Percentiles rank a stretch among this genome's conserved stretches.
Evolutionary conservation across 1,140 invertebrate genomes (phyloP).

Genomic region (Drosophila pseudoobscura): DNA sequence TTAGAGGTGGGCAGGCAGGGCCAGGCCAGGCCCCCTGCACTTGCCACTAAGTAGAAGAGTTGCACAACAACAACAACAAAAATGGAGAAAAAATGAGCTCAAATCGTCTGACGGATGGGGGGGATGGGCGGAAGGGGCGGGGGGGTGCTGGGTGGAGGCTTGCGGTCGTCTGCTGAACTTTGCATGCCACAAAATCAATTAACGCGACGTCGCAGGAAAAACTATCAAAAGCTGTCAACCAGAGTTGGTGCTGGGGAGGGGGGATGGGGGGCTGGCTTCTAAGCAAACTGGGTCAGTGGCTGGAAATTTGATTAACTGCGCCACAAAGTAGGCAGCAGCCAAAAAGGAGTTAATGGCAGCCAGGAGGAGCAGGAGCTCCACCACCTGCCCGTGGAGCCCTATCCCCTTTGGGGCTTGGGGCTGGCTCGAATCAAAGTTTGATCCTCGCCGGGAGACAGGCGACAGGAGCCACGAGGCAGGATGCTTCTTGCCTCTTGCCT

Average conservation of each 20-base stretch:
- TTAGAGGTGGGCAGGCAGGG: conserved; percentile 35
- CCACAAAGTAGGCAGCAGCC: conserved; percentile 24
- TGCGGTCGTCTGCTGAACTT: conserved; percentile 63
- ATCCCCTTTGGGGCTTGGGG: background rate
- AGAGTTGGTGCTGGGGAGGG: conserved; percentile 43
- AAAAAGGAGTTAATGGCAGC: conserved; percentile 1
- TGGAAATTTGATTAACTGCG: conserved; percentile 57
- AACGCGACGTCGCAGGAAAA: conserved; percentile 37
- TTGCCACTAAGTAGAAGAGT: conserved; percentile 59
- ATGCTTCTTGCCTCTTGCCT: background rate
- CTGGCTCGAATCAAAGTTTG: conserved; percentile 55
- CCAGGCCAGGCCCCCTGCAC: conserved; percentile 18
- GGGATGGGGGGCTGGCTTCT: background rate
- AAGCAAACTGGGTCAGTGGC: conserved; percentile 51
- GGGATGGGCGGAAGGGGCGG: background rate
- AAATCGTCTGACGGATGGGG: conserved; percentile 36
- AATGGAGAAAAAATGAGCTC: conserved; percentile 37
- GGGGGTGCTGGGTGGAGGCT: conserved; percentile 36
- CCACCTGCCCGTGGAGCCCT: too few species aligned
- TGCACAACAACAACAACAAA: background rate
- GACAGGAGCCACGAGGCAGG: conserved; percentile 23
- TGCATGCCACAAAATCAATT: conserved; percentile 79
- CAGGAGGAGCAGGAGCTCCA: too few species aligned
- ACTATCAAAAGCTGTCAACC: conserved; percentile 38
- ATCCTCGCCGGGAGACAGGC: conserved; percentile 40